Evolutionary conservation across 2,888 invertebrate genomes (phyloP), one percentile per base, ranked within the genome.

Genomic region (Apoderus coryli): DNA sequence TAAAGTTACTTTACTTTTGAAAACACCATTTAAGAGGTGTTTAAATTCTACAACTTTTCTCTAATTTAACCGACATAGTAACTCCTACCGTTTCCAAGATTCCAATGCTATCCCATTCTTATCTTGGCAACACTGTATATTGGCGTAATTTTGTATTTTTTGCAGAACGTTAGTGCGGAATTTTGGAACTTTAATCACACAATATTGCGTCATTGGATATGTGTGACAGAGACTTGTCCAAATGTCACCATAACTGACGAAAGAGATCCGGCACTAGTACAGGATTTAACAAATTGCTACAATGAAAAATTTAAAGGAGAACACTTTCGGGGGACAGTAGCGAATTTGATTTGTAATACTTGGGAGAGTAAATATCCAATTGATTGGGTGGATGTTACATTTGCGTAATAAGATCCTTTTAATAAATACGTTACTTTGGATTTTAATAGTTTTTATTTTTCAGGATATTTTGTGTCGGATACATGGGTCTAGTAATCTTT

Each of bases 181-280:
- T 28, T 34, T 9, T 35, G 34, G 11, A 46, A 47, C 30, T 50
- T 45, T 25, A 37, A 44, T 14, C 49, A 50, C 25, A 47, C 47
- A 31, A 14, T 31, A n/a, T 33, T 50, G 10, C 37, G 49, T 27
- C 46, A 46, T 30, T 44, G 44, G 10, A 40, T 50, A 25, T 50
- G 50, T 26, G 32, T 49, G 4, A 35, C 41, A 16, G 29, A 40
- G 16, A 37, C 38, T 3, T 45, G 45, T 31, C 41, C 43, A 4
- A 33, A 37, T 9, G 32, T 43, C 4, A 31, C 28, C 14, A 27
- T 23, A 10, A 25, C 30, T 12, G 26, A 35, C 33, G 35, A 37
- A 25, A 35, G 36, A 12, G 39, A 40, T 28, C 31, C 41, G 3
- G 16, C 13, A n/a, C 34, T 46, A n/a, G 12, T 5, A 14, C 16